Conservation (phyloP, 2,888 invertebrate species). For the Ichneumoninae sp. region DNA sequence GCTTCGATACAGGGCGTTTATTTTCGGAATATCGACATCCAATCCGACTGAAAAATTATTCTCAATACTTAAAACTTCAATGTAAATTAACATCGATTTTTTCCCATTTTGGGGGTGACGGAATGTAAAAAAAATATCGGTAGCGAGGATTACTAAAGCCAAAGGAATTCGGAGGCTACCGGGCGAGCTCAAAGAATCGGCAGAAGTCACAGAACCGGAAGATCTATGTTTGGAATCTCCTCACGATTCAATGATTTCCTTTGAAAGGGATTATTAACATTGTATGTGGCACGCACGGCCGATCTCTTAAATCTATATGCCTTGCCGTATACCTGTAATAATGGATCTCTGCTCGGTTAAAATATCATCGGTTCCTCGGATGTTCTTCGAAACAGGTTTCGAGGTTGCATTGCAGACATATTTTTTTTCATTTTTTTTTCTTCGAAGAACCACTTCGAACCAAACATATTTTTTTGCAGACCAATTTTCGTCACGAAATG, state of each 20-base stretch:
- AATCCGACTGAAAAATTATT: no score
- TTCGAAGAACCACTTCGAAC: constrained; percentile 50
- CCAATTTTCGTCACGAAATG: constrained; percentile 60
- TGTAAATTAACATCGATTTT: background rate
- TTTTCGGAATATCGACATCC: no score
- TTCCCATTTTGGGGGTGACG: background rate
- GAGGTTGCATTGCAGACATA: constrained; percentile 39
- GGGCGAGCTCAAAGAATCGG: constrained; percentile 27
- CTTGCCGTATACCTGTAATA: constrained; percentile 24
- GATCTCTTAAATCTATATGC: constrained; percentile 28
- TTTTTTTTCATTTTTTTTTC: constrained; percentile 36
- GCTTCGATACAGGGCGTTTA: no score
- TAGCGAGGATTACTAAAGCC: background rate
- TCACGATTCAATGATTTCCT: constrained; percentile 59
- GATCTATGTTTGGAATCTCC: constrained; percentile 54
- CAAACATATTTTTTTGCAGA: constrained; percentile 40
- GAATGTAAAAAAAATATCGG: background rate
- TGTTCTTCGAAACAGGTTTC: constrained; percentile 54
- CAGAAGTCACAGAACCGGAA: constrained; percentile 57
- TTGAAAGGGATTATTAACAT: constrained; percentile 43
- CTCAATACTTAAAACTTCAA: background rate
- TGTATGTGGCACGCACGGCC: constrained; percentile 51
- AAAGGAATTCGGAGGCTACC: constrained; percentile 44
- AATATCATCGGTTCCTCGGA: constrained; percentile 48
- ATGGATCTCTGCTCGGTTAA: constrained; percentile 37